Conservation (phyloP, 2,113 vertebrate genomes). For the Anser cygnoides region DNA sequence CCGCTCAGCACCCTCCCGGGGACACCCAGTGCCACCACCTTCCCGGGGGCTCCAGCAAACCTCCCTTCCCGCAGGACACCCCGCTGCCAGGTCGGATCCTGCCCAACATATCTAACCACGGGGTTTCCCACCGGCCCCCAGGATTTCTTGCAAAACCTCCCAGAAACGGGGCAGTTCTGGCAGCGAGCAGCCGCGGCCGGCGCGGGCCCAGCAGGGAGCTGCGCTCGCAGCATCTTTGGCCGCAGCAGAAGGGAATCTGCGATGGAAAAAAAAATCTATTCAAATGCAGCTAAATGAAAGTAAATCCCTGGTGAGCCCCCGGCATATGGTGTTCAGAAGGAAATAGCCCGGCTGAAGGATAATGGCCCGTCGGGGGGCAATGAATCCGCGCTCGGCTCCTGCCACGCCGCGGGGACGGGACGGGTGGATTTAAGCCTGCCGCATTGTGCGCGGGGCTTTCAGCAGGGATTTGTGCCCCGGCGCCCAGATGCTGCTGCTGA, state of each 20-base stretch:
- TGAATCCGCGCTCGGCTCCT: background rate
- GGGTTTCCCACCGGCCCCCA: background rate
- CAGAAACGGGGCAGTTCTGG: background rate
- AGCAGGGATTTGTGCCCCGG: background rate
- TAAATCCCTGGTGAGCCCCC: background rate
- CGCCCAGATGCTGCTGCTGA: background rate
- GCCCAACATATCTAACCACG: background rate
- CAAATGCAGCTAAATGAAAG: conserved; percentile 16
- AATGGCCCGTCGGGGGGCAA: conserved; percentile 31
- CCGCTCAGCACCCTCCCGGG: background rate
- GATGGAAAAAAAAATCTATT: background rate
- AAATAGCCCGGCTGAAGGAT: conserved; percentile 13
- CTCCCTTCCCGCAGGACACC: background rate
- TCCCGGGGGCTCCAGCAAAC: background rate
- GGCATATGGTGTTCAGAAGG: conserved; percentile 58
- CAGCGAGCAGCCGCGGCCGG: background rate
- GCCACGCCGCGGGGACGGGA: background rate
- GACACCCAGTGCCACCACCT: background rate
- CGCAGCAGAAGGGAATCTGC: background rate
- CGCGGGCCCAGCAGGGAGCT: rapidly evolving
- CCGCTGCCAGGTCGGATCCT: rapidly evolving
- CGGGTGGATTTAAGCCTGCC: background rate
- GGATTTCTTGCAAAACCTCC: background rate
- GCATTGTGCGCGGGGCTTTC: background rate
- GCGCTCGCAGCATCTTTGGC: background rate